Evolutionary conservation across 2,113 vertebrate species (phyloP), one percentile per base, ranked within the genome.

Genomic region (Crotalus helleri): DNA sequence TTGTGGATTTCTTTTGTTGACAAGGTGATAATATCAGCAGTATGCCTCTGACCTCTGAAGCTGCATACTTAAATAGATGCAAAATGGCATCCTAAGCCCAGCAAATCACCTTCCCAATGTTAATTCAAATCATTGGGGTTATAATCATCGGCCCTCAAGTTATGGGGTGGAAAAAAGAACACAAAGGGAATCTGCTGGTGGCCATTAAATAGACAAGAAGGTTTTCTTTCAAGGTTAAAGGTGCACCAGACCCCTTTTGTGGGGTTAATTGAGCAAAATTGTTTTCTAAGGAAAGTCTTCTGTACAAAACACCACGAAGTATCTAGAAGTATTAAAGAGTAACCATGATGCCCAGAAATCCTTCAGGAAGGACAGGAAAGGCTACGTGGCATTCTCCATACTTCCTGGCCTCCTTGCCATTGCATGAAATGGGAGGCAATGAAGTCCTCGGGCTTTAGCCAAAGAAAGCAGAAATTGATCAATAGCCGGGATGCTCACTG

Each of bases 331-430:
- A 46, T 46, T 46, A 46, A 46, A 46, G 44, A 46, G 3, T 0
- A 46, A 46, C 5, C 44, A 46, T 4, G 44, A 46, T 46, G 44
- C 44, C 44, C 4, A 4, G 44, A 46, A 46, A 46, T 46, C 44
- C 44, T 46, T 46, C 44, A 44, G 44, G 53, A 29, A 3, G 39
- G 46, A 59, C 21, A 69, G 90, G 2, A 17, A 92, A 17, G 69
- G 33, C 8, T 1, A 0, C 11, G 19, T 64, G 17, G 1, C n/a
- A 58, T 55, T 53, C 90, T 39, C 33, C 10, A 33, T 24, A 8
- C 10, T 92, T 51, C 19, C 23, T 81, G 59, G 2, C 1, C 33
- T 33, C 5, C 9, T 55, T 0, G 0, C 11, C 1, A 2, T 11
- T 39, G 1, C 5, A 23, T 55, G 54, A 55, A 91, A 89, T 13